Conservation (phyloP, 1,140 invertebrate genomes). For the Danaus melanippus region DNA sequence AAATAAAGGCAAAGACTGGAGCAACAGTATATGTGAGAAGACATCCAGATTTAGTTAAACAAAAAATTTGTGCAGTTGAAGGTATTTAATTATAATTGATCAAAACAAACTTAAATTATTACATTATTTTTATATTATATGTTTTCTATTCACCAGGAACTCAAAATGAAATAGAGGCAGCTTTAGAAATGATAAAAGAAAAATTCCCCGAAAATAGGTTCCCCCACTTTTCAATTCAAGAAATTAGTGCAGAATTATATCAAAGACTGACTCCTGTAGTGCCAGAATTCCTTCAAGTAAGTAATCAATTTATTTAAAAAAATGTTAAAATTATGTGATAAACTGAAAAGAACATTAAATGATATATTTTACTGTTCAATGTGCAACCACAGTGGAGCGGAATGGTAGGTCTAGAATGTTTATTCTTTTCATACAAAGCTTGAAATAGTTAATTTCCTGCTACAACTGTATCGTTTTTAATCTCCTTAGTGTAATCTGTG, state of each 20-base stretch:
- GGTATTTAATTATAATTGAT: constrained; percentile 66
- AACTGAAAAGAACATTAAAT: not conserved
- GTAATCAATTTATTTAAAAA: constrained; percentile 24
- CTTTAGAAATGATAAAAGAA: constrained; percentile 86
- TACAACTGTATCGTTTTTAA: too few relatives aligned
- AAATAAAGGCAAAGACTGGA: constrained; percentile 84
- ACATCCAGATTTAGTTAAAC: constrained; percentile 78
- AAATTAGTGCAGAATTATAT: constrained; percentile 77
- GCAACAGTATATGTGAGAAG: constrained; percentile 85
- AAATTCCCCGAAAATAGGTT: constrained; percentile 86
- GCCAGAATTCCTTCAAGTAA: constrained; percentile 78
- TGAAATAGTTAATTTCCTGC: not conserved
- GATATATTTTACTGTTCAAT: too few relatives aligned
- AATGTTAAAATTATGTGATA: not conserved
- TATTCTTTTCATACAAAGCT: not conserved
- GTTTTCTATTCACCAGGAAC: constrained; percentile 71
- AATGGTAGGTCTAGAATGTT: not conserved
- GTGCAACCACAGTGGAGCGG: too few relatives aligned
- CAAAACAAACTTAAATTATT: not conserved
- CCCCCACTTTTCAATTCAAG: constrained; percentile 84
- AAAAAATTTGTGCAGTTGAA: constrained; percentile 88
- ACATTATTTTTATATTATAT: constrained; percentile 7
- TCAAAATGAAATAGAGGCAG: constrained; percentile 81
- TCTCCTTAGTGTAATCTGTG: too few relatives aligned
- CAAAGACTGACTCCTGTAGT: constrained; percentile 72